Base-by-base conservation (phyloP, 2,888 invertebrate genomes). In the Gymnocheta viridis region DNA sequence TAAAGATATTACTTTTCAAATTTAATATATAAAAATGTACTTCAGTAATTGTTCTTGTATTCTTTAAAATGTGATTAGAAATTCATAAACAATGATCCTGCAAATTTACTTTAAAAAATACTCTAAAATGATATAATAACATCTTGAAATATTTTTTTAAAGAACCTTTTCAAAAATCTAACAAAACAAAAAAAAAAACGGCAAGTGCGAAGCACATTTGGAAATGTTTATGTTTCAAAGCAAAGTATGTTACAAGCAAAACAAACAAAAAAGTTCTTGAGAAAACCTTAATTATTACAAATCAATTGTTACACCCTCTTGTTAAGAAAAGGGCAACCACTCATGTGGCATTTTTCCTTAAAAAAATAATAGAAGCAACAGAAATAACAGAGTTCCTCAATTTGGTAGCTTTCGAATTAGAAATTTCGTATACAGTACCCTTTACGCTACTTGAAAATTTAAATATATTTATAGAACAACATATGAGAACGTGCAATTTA, bases 271-370 rank as follows among this genome's bases (percentile, higher is more conserved):
- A 29, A 54, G 29, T 22, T 2, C 27, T 27, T 32, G 44, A 72
- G 73, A 58, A 35, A 82, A 80, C 51, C 88, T 89, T 89, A 90
- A 90, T 91, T 90, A 90, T 90, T 89, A 88, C 88, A 91, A 91
- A 91, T 91, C 91, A 91, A 90, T 91, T 90, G 89, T 66, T 66
- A 69, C 62, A 69, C 67, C 47, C 60, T 38, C 72, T 32, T 32
- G 27, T 62, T 56, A n/a, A 62, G 19, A 27, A 29, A 9, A 22
- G 10, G 64, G 64, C 60, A 69, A 24, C 70, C 51, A 70, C 60
- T 32, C 38, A 51, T 78, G 41, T 41, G n/a, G 12, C 1, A 3
- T 60, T 62, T 54, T 54, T 49, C 17, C 32, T 12, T n/a, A n/a
- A 24, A 51, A 22, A 35, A 54, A 38, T 49, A n/a, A n/a, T n/a